A percentile compares a stretch with the other conserved stretches of the same genome.
Conservation (phyloP, 2,113 vertebrate species). For the Rhombomys opimus region DNA sequence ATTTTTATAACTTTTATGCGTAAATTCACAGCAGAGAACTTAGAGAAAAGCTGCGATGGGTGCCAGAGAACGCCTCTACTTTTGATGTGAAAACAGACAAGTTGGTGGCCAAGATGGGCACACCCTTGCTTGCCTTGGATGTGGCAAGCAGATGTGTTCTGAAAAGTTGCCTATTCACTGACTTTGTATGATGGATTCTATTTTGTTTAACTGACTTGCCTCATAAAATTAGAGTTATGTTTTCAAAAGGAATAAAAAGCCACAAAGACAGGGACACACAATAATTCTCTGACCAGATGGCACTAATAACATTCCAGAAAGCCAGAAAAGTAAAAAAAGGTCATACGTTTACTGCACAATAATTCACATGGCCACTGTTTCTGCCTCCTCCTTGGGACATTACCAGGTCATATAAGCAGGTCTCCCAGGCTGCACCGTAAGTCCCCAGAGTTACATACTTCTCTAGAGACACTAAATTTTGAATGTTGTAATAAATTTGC, state of each 20-base stretch:
- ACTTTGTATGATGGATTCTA: not conserved
- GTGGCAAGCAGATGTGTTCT: not conserved
- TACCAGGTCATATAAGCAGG: not conserved
- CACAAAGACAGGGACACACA: not conserved
- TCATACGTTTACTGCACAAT: not conserved
- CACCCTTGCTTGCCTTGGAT: not conserved
- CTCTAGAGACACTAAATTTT: not conserved
- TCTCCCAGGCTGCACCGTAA: accelerated
- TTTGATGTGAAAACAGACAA: not conserved
- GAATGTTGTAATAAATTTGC: not conserved
- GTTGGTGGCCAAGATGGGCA: not conserved
- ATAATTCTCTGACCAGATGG: not conserved
- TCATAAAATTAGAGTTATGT: slow-evolving; percentile 43
- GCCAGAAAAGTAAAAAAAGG: not conserved
- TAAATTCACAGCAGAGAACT: not conserved
- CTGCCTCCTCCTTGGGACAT: not conserved
- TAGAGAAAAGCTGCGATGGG: not conserved
- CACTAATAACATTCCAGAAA: not conserved
- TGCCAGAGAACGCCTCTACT: not conserved
- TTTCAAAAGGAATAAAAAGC: slow-evolving; percentile 47
- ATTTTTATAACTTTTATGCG: not conserved
- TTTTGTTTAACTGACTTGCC: slow-evolving; percentile 3
- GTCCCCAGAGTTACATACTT: not conserved
- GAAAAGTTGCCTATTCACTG: not conserved
- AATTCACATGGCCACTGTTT: not conserved